Evolutionary conservation across 2,888 invertebrate species (phyloP), one percentile per base, ranked within the genome.

Genomic region (Melanargia galathea): DNA sequence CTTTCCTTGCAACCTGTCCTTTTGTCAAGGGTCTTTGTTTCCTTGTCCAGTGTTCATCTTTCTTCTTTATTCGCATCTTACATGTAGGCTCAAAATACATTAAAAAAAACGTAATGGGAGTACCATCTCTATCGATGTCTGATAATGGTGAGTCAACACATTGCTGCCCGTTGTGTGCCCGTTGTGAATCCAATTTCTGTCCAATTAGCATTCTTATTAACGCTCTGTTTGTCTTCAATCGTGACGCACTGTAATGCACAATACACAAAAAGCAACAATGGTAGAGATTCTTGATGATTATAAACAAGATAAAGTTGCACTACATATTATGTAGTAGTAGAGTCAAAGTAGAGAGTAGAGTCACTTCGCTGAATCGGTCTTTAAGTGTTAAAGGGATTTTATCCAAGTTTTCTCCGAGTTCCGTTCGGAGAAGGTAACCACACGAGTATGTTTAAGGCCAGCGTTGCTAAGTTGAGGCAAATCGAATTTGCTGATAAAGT

Each of bases 171-270:
- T 72, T 68, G 40, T 66, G 70, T 67, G 67, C 63, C 65, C 72
- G 74, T 72, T 68, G 40, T 66, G 70, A 75, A 74, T 75, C 70
- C 70, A 66, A 60, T 70, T 60, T 65, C 64, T 68, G 64, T 58
- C 71, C 73, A 75, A 80, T 82, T 80, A 80, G 77, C 77, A 83
- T 80, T 83, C 72, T 73, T 72, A 70, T 76, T 74, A 74, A 71
- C 72, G 75, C 73, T 72, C 75, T 71, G 63, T 75, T 77, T 77
- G 71, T 69, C 65, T 71, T 67, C 62, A 57, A 45, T 43, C 38
- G 46, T 55, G 48, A 61, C 55, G 55, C 55, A 16, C 48, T 35
- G 4, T 20, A 33, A 46, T 61, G 45, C 46, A 55, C 18, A 55
- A 35, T 24, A 20, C 43, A 22, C 35, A 40, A 51, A 33, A 20